Evolutionary conservation across 2,797 vertebrate species (phyloP).

Genomic region (Lophius americanus): DNA sequence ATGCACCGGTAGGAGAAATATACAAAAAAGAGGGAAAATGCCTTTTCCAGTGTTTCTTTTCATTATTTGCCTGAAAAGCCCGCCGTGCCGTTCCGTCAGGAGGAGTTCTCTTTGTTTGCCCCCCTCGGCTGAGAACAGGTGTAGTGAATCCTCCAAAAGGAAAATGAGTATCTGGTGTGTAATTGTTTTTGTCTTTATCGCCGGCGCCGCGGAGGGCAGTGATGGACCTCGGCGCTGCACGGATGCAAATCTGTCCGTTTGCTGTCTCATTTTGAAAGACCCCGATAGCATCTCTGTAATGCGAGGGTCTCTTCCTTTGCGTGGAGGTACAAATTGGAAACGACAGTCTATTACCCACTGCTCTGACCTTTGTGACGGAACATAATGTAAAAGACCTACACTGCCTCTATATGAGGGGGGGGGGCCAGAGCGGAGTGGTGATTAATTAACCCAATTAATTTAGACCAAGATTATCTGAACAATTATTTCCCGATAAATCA

Average conservation of each 20-base stretch:
- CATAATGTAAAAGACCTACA: constrained; percentile 76
- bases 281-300: constrained; percentile 72
- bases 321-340: constrained; percentile 76
- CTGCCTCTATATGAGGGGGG: constrained; percentile 64
- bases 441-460: constrained; percentile 85
- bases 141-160: constrained; percentile 55
- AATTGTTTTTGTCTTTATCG: constrained; percentile 44
- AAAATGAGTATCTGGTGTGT: constrained; percentile 51
- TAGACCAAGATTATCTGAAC: constrained; percentile 81
- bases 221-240: constrained; percentile 18
- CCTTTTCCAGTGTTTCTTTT: constrained; percentile 56
- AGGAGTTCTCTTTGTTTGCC: constrained; percentile 48
- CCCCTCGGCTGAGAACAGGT: constrained; percentile 67
- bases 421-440: constrained; percentile 59
- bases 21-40: constrained; percentile 62
- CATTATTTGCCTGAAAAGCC: constrained; percentile 41
- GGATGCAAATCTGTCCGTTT: constrained; percentile 70
- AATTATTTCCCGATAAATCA: constrained; percentile 81
- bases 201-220: too few species aligned
- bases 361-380: constrained; percentile 76
- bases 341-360: constrained; percentile 75
- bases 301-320: constrained; percentile 71
- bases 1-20: constrained; percentile 67
- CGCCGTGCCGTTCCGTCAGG: constrained; percentile 31
- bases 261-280: constrained; percentile 73